These are phyloP conservation scores for Chiloscyllium punctatum DNA, from an alignment of 2,797 vertebrate species.

Conservation along the genomic window DNA sequence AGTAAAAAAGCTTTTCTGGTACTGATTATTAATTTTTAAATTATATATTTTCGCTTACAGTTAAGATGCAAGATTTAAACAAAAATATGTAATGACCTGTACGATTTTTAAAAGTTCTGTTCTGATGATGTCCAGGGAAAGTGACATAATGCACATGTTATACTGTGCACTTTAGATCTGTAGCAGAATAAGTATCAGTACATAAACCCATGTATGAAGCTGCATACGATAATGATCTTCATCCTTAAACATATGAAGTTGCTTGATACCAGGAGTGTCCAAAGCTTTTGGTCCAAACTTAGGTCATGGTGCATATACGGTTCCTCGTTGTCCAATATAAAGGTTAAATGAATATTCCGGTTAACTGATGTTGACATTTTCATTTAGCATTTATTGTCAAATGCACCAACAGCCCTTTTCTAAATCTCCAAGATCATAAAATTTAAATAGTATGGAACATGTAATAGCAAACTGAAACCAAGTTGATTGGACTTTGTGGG, in stretches of 20 bases:
- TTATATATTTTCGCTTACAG: background rate
- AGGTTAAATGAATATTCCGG: background rate
- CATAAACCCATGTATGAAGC: background rate
- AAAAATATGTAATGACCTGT: background rate
- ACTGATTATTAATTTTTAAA: background rate
- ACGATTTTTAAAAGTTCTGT: background rate
- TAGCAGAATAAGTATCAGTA: constrained; percentile 3
- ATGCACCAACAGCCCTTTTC: background rate
- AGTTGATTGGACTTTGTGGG: constrained; percentile 8
- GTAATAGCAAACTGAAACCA: background rate
- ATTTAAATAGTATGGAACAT: background rate
- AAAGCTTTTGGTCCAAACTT: constrained; percentile 10
- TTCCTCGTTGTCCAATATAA: constrained; percentile 16
- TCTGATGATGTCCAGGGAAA: background rate
- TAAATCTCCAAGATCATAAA: background rate
- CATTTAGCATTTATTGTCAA: background rate
- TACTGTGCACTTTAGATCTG: background rate
- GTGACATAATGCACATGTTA: background rate
- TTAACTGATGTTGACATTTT: constrained; percentile 22
- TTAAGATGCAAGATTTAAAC: background rate
- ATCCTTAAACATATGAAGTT: constrained; percentile 20
- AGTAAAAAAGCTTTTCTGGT: background rate
- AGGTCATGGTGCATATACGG: background rate
- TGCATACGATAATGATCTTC: constrained; percentile 1
- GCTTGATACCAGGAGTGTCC: constrained; percentile 20